Conservation (phyloP, 2,797 vertebrate genomes). For the Acanthis flammea region DNA sequence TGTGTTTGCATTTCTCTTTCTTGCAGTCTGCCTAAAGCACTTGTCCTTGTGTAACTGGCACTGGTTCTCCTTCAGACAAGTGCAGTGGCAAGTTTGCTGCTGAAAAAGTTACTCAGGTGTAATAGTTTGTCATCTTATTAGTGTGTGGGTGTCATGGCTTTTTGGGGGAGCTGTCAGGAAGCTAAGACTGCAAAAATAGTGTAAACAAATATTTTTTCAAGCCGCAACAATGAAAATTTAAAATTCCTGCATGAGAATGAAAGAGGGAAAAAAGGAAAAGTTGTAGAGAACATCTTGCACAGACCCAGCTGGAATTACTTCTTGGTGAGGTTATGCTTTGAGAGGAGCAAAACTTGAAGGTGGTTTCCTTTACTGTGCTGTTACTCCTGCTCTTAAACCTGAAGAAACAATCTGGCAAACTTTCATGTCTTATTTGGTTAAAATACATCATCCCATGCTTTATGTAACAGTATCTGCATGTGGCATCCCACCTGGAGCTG, state of each 20-base stretch:
- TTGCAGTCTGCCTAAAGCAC: not conserved
- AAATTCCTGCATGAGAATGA: not conserved
- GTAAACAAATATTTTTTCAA: not conserved
- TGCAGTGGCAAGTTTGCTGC: not conserved
- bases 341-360: not conserved
- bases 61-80: not conserved
- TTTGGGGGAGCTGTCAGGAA: not conserved
- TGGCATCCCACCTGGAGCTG: not conserved
- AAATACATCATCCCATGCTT: not conserved
- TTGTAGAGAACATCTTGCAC: accelerated
- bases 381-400: not conserved
- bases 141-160: not conserved
- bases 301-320: not conserved
- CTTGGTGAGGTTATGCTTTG: not conserved
- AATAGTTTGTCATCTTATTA: not conserved
- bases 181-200: not conserved
- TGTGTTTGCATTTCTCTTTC: not conserved
- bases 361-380: not conserved
- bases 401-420: not conserved
- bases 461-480: not conserved
- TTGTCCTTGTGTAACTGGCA: not conserved
- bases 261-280: not conserved
- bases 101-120: not conserved
- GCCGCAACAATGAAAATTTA: not conserved
- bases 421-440: not conserved